Conservation (phyloP, 1,140 invertebrate genomes). For the Danaus melanippus region DNA sequence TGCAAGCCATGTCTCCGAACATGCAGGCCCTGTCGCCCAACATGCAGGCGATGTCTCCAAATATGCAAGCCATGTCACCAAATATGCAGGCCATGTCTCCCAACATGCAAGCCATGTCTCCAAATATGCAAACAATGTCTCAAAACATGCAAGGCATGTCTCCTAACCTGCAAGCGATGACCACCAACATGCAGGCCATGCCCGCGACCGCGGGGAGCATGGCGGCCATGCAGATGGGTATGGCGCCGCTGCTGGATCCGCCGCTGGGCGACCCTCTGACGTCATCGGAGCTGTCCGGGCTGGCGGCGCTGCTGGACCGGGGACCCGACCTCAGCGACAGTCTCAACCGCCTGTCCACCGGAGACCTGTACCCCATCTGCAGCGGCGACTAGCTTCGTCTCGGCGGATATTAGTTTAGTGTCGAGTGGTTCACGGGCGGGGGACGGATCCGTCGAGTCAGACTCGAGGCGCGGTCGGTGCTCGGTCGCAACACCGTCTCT, state of each 20-base stretch:
- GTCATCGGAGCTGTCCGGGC: constrained; percentile 25
- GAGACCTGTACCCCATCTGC: constrained; percentile 23
- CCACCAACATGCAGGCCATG: constrained; percentile 28
- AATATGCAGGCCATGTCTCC: constrained; percentile 27
- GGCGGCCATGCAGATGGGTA: constrained; percentile 10
- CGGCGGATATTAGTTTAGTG: not conserved
- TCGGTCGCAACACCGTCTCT: constrained; percentile 36
- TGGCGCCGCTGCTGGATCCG: constrained; percentile 25
- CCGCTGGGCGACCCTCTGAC: constrained; percentile 22
- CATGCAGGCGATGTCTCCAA: constrained; percentile 14
- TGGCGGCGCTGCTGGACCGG: constrained; percentile 32
- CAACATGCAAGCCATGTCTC: constrained; percentile 2
- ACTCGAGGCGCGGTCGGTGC: not conserved
- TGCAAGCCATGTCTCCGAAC: constrained; percentile 11
- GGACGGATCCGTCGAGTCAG: not conserved
- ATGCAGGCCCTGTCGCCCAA: constrained; percentile 5
- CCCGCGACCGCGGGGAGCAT: no score
- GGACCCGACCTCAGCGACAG: constrained; percentile 37
- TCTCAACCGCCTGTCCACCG: constrained; percentile 36
- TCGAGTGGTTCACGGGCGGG: no score
- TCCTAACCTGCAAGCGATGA: constrained; percentile 20
- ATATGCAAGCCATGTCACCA: constrained; percentile 20
- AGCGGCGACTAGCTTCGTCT: not conserved
- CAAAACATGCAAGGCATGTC: constrained; percentile 26
- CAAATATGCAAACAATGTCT: constrained; percentile 13